These are phyloP conservation scores for Busseola fusca DNA, from an alignment of 2,888 invertebrate genomes.

Conservation along the genomic window DNA sequence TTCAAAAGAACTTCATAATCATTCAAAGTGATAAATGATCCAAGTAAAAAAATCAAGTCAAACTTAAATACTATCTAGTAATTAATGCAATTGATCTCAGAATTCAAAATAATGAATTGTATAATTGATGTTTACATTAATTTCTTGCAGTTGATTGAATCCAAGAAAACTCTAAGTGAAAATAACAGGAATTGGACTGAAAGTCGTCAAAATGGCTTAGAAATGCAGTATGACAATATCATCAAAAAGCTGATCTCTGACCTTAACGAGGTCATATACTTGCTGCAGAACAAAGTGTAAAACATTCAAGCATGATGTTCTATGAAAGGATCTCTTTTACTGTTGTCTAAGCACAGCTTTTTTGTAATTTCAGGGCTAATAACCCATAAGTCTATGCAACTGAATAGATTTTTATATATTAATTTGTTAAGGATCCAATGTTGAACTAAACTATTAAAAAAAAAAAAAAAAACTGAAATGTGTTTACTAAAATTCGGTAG, in stretches of 20 bases:
- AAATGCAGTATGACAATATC: conserved; percentile 75
- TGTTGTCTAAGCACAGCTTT: conserved; percentile 39
- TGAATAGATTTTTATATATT: not conserved
- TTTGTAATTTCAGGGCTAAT: conserved; percentile 18
- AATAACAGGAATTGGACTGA: conserved; percentile 70
- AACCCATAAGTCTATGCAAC: not conserved
- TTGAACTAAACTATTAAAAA: not conserved
- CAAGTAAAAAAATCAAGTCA: too few species aligned
- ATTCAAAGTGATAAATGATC: not conserved
- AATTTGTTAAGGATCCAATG: not conserved
- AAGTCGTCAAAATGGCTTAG: conserved; percentile 62
- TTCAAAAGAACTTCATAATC: not conserved
- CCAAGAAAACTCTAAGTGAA: conserved; percentile 75
- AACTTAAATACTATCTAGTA: not conserved
- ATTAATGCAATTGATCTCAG: not conserved
- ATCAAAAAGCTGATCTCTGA: conserved; percentile 78
- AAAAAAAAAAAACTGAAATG: not conserved
- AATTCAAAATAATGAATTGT: not conserved
- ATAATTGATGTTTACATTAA: conserved; percentile 17
- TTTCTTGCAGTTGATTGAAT: conserved; percentile 78
- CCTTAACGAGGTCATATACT: conserved; percentile 81
- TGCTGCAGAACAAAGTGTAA: conserved; percentile 78
- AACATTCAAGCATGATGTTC: conserved; percentile 20
- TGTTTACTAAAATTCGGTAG: not conserved
- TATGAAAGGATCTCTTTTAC: conserved; percentile 41